Percentiles rank a stretch among this genome's conserved stretches.
These are phyloP conservation scores for Acanthoscelides obtectus DNA, from an alignment of 2,888 invertebrate species.

Conservation along the genomic window DNA sequence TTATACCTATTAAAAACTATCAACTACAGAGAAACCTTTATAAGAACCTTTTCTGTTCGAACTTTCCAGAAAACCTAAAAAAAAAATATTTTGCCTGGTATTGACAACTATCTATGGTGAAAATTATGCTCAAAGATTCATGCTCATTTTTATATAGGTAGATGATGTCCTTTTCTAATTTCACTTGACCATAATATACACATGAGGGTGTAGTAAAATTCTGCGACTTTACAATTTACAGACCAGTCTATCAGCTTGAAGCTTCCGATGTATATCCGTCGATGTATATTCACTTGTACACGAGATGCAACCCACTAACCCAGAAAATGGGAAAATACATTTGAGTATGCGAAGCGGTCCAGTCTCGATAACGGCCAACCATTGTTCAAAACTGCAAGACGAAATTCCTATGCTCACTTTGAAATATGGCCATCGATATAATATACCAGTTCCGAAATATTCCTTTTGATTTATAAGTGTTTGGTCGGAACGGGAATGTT, in stretches of 20 bases:
- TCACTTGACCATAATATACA: background rate
- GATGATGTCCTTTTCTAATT: background rate
- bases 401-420: background rate
- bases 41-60: too few relatives aligned
- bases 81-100: too few relatives aligned
- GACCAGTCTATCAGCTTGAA: background rate
- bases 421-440: background rate
- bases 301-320: background rate
- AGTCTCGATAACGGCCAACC: background rate
- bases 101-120: too few relatives aligned
- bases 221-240: background rate
- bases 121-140: too few relatives aligned
- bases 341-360: background rate
- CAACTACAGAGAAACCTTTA: too few relatives aligned
- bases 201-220: background rate
- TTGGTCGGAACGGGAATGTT: background rate
- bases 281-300: background rate
- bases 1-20: too few relatives aligned
- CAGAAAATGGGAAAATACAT: background rate
- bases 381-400: background rate
- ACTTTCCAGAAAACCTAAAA: too few relatives aligned
- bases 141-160: too few relatives aligned
- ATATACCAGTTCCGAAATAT: background rate
- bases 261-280: background rate
- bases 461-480: background rate